phyloP scores from a whole-genome alignment of 2,113 vertebrate genomes.

The Trochalopteron elliotii region DNA sequence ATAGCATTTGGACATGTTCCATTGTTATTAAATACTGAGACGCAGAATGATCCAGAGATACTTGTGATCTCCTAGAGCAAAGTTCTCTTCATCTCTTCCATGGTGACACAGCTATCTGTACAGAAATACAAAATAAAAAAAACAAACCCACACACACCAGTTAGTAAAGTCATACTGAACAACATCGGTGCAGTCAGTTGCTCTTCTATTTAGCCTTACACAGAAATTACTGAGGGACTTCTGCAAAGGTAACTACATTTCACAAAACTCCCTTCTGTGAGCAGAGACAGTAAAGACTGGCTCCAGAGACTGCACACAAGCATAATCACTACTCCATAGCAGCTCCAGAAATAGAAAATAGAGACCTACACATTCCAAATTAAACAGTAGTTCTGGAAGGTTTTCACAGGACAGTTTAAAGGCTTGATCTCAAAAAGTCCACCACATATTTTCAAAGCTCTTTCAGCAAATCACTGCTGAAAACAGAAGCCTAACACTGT shows the following conservation, averaged over 20 bases:
- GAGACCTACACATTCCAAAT: background rate
- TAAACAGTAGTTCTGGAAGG: background rate
- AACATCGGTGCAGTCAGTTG: background rate
- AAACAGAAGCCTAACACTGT: background rate
- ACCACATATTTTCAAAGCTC: background rate
- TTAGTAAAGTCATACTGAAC: background rate
- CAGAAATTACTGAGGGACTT: background rate
- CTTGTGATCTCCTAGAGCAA: conserved; percentile 67
- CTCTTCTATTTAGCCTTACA: background rate
- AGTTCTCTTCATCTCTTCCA: conserved; percentile 54
- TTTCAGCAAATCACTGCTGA: background rate
- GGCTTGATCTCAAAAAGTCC: background rate
- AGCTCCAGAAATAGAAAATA: background rate
- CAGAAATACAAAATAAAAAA: background rate
- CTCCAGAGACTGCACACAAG: background rate
- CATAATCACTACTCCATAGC: background rate
- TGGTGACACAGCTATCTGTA: conserved; percentile 63
- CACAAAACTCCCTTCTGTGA: background rate
- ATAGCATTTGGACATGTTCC: conserved; percentile 64
- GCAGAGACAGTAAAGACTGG: background rate
- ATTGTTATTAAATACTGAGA: conserved; percentile 52
- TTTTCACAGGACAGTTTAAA: background rate
- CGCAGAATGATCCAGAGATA: conserved; percentile 45
- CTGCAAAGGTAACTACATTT: background rate
- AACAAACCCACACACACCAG: background rate